These are phyloP conservation scores for Cyclophora albipunctata DNA, from an alignment of 2,888 invertebrate genomes.

Conservation along the genomic window DNA sequence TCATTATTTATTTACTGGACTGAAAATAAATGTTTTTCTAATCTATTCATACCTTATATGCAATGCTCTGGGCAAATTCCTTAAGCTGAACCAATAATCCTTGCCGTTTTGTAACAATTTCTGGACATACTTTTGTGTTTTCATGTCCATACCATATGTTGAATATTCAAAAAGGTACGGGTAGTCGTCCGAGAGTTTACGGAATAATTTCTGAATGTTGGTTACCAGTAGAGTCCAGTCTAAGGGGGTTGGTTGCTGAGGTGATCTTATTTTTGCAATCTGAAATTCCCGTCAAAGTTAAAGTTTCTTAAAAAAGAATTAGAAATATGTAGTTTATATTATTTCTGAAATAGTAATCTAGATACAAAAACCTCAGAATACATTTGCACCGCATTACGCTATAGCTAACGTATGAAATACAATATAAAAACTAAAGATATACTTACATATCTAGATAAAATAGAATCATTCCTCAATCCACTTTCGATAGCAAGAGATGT, in stretches of 20 bases:
- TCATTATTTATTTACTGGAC: no score
- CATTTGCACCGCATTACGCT: no score
- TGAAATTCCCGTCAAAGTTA: no score
- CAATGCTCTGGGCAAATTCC: conserved; percentile 37
- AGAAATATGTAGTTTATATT: no score
- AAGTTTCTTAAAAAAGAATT: no score
- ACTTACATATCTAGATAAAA: conserved; percentile 55
- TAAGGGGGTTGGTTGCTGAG: conserved; percentile 12
- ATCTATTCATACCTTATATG: conserved; percentile 41
- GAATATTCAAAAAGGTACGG: conserved; percentile 55
- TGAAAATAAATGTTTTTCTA: no score
- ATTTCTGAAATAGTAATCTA: no score
- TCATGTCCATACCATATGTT: conserved; percentile 42
- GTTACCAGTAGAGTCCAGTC: conserved; percentile 54
- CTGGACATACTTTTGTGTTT: conserved; percentile 20
- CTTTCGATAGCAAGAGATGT: conserved; percentile 44
- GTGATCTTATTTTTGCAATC: no score
- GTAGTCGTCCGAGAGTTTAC: conserved; percentile 44
- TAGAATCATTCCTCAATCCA: conserved; percentile 41
- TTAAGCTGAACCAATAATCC: conserved; percentile 47
- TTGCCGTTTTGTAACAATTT: conserved; percentile 32
- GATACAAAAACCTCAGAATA: no score
- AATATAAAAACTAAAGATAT: neutral
- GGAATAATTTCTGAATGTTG: conserved; percentile 44
- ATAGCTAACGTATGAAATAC: no score